phyloP scores from a whole-genome alignment of 2,797 vertebrate species.

The Myoxocephalus aenaeus region DNA sequence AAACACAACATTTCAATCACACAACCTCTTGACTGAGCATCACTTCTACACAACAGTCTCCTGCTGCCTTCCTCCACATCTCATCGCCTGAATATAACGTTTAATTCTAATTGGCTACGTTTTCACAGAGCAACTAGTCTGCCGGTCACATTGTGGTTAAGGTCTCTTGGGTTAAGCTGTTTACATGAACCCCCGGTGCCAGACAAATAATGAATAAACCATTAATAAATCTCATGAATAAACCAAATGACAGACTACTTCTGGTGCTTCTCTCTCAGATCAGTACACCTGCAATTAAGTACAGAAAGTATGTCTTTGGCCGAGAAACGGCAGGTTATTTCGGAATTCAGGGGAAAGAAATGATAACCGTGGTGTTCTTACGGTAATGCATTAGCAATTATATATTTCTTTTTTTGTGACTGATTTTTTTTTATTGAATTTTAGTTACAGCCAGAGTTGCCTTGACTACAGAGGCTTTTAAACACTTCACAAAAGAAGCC shows the following conservation, averaged over 20 bases:
- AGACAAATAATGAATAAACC: slow-evolving; percentile 48
- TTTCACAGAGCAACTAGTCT: slow-evolving; percentile 16
- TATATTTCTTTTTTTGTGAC: neutral
- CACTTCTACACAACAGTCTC: slow-evolving; percentile 3
- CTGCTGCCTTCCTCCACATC: slow-evolving; percentile 17
- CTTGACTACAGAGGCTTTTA: neutral
- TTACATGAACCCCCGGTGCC: slow-evolving; percentile 30
- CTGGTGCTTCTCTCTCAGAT: neutral
- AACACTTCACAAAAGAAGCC: neutral
- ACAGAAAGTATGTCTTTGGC: neutral
- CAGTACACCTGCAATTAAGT: neutral
- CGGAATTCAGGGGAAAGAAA: neutral
- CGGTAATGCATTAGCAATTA: neutral
- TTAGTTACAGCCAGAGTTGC: neutral
- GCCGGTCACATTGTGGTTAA: slow-evolving; percentile 17
- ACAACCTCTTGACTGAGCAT: slow-evolving; percentile 23
- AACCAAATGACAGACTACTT: slow-evolving; percentile 27
- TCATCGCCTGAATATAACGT: slow-evolving; percentile 19
- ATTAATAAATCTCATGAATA: slow-evolving; percentile 43
- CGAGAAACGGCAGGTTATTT: neutral
- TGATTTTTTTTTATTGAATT: neutral
- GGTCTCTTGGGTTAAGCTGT: slow-evolving; percentile 29
- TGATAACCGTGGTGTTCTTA: neutral
- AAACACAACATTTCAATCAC: slow-evolving; percentile 20
- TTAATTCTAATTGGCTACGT: slow-evolving; percentile 9